Base-by-base conservation (phyloP, 30 jellyfish, hydroid and myxozoan species). In the Sanderia malayensis region DNA sequence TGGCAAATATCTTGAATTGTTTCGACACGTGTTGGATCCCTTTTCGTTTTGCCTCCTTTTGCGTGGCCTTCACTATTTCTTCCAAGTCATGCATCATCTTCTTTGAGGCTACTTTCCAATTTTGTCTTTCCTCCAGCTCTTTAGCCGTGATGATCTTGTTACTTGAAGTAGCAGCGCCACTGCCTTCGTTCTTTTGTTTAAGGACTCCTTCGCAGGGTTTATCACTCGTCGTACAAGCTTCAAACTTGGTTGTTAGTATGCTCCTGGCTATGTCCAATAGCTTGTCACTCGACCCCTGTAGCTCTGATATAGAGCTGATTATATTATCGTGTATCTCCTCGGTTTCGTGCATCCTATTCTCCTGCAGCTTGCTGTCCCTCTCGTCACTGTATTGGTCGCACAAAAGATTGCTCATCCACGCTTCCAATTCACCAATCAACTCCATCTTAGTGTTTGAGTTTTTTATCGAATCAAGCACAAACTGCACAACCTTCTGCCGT, bases 41-140 rank as follows among this genome's bases (percentile, higher is more conserved):
- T 63, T 74, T 75, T 8, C 85, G 73, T 10, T 30, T 53, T 18
- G 47, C 25, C 8, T 62, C 75, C 34, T 81, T 83, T 6, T 76
- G 95, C 15, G 86, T 62, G 17, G 53, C 21, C 30, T 65, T 29
- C 13, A 49, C n/a, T 20, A 33, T 70, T 37, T 85, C 89, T 9
- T 85, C 91, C 0, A 85, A 55, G 34, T 74, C 72, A 4, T 27
- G 55, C 1, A 76, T 23, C 7, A 85, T 27, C 46, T 74, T 71
- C 76, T 68, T 67, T 10, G 73, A 22, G 45, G 91, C 86, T 2
- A 75, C 19, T 76, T 59, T 44, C 89, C 89, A 76, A 11, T 74
- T 59, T n/a, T 58, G 74, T 55, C 33, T 59, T 27, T 58, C 82
- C 1, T 58, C 67, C 33, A 85, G 64, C 25, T 85, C 95, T 21